A percentile compares a stretch with the other conserved stretches of the same genome.
Conservation (phyloP, 2,113 vertebrate species). For the Leucosticte australis region DNA sequence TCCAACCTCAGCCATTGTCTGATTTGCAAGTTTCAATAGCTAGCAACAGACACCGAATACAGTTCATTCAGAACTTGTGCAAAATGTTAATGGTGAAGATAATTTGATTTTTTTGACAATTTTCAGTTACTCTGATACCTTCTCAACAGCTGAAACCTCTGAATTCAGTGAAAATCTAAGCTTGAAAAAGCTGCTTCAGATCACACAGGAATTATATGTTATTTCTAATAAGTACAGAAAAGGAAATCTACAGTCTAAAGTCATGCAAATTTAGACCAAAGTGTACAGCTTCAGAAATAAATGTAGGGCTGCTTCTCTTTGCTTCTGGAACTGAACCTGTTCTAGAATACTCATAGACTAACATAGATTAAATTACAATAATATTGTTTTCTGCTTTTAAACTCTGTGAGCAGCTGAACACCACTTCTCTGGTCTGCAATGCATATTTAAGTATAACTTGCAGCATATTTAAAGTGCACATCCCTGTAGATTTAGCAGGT, state of each 20-base stretch:
- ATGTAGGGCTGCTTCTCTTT: background rate
- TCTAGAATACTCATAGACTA: background rate
- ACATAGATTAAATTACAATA: background rate
- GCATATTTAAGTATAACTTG: background rate
- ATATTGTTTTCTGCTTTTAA: background rate
- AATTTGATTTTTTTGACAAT: background rate
- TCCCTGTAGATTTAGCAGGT: background rate
- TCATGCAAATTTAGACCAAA: background rate
- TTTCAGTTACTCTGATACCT: background rate
- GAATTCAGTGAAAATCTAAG: background rate
- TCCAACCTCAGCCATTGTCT: background rate
- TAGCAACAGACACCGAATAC: background rate
- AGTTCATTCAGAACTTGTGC: background rate
- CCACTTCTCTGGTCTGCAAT: background rate
- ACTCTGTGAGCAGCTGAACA: background rate
- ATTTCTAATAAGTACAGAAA: background rate
- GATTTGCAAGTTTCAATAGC: background rate
- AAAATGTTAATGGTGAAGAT: background rate
- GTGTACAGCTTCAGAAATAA: background rate
- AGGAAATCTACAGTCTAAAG: background rate
- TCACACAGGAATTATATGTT: background rate
- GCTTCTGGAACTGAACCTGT: background rate
- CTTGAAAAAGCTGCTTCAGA: background rate
- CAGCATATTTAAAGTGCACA: background rate
- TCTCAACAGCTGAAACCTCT: background rate